Base-by-base conservation (phyloP, 2,888 invertebrate species). In the Drosophila sordidula region DNA sequence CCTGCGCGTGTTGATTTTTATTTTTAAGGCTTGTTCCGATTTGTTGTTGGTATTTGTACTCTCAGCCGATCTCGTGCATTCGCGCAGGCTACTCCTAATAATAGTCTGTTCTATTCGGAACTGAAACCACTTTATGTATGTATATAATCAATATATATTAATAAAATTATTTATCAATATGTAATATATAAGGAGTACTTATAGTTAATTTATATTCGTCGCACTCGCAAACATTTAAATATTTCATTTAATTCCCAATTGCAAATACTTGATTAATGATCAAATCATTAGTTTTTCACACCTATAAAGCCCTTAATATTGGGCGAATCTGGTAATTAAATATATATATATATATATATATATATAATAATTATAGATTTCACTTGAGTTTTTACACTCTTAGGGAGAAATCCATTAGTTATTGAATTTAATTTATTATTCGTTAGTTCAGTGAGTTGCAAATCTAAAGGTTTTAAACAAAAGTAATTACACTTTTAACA, bases 11-110 rank as follows among this genome's bases (percentile, higher is more conserved):
- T 62, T 72, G 6, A 52, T 59, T 41, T 47, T 51, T 18, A 45
- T 26, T 46, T 26, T 46, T 34, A 47, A 59, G 50, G 1, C n/a
- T 32, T 42, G 52, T 44, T 26, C 18, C 6, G 45, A 64, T 25
- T 55, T 55, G 11, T 54, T 54, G 54, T 47, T 46, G 34, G 2
- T 34, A 34, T 34, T 34, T 12, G 34, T 18, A n/a, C 26, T 36
- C 9, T 52, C 39, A 45, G 9, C 64, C 50, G 71, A 70, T 70
- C 66, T 71, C 55, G 11, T 12, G 29, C 34, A 32, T 11, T 38
- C 9, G 12, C 12, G 16, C 18, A 12, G 34, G 6, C 34, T 22
- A 50, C 18, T 22, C n/a, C 11, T 6, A n/a, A 11, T 8, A 16
- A 36, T 12, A 44, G 16, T 11, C 29, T 50, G 29, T 39, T 58